Evolutionary conservation across 2,797 vertebrate genomes (phyloP), one percentile per base, ranked within the genome.

Genomic region (Notolabrus celidotus): DNA sequence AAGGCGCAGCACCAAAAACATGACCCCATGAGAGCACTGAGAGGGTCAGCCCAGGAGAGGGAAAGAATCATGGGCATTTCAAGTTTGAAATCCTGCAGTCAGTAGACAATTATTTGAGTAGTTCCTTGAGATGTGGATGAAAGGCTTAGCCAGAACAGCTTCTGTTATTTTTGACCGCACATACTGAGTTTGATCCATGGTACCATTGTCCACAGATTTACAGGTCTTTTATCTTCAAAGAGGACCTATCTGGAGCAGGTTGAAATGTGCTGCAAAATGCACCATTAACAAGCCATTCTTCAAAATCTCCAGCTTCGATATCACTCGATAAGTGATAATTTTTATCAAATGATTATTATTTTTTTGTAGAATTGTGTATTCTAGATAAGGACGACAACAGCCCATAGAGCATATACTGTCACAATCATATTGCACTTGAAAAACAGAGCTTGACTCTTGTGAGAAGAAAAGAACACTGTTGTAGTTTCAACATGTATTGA

Each of bases 211-310:
- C 78, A 43, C 69, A 88, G 82, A 90, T 89, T 86, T 87, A 71
- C 77, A 78, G 74, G 71, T 77, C 77, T 88, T 91, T 90, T 76
- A 92, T 88, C 89, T 91, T 89, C 86, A 91, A 90, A 92, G 83
- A 79, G 74, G 57, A 78, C 51, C 69, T 77, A 67, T 81, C 77
- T 74, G 79, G 43, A 63, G 59, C 65, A 41, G 56, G 38, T 39
- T 58, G 72, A 71, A 82, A 82, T 64, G 68, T n/a, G 56, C 61
- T 34, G 41, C 62, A 85, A 80, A 79, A 66, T 64, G 66, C 20
- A 76, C 67, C 76, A 67, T 55, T 69, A 73, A 77, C 10, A 16
- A 70, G 34, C 33, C 73, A 67, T 71, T 77, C 66, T 58, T 61
- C 31, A 80, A 72, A 87, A 51, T 43, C 46, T 19, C 8, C 22